Percentiles rank a stretch among this genome's conserved stretches.
phyloP scores from a whole-genome alignment of 2,888 invertebrate genomes.

The Stratiomys singularior region DNA sequence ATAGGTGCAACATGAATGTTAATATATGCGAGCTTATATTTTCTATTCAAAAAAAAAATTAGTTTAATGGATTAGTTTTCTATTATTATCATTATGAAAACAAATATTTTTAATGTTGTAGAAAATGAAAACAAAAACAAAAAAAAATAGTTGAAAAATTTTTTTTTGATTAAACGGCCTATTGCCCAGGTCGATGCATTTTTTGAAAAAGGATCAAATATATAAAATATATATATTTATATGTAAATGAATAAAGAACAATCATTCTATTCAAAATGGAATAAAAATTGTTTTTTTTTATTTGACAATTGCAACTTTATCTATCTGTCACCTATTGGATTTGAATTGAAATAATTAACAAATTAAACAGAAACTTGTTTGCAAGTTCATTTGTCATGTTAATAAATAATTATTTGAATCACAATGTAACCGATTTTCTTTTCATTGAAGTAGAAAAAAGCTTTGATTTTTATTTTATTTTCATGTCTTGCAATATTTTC shows the following conservation, averaged over 20 bases:
- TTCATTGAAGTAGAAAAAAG: no score
- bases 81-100: constrained; percentile 28
- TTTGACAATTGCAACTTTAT: constrained; percentile 3
- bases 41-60: constrained; percentile 30
- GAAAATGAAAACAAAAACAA: constrained; percentile 37
- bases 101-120: constrained; percentile 39
- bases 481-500: no score
- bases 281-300: constrained; percentile 40
- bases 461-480: no score
- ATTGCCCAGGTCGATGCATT: neutral
- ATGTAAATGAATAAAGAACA: constrained; percentile 51
- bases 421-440: neutral
- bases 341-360: neutral
- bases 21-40: constrained; percentile 38
- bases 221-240: constrained; percentile 44
- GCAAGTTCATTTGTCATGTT: neutral
- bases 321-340: constrained; percentile 21
- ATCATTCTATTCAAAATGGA: constrained; percentile 43
- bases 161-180: neutral
- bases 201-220: constrained; percentile 30
- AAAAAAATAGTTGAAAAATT: constrained; percentile 18
- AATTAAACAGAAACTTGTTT: constrained; percentile 26
- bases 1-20: constrained; percentile 53
- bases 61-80: constrained; percentile 35
- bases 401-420: neutral